Evolutionary conservation across 2,113 vertebrate species (phyloP), one percentile per base, ranked within the genome.

Genomic region (Andinoacara biseriatus): DNA sequence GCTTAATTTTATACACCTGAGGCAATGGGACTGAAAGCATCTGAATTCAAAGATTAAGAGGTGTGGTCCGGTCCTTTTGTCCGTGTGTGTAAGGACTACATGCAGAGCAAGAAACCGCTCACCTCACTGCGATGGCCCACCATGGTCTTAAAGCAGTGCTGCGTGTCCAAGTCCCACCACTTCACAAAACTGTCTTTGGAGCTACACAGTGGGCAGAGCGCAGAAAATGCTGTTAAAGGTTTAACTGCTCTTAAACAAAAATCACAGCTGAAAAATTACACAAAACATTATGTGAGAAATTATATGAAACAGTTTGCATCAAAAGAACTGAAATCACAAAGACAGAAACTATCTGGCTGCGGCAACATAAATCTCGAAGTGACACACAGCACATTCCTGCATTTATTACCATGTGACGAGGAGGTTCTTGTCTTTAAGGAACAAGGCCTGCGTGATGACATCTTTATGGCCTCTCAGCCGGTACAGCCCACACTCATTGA

Each of bases 131-230:
- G 96, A 88, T 99, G 98, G 77, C 97, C 98, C 90, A 98, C 96
- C 92, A 99, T 94, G 22, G 98, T 99, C 94, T 97, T 98, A 92
- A 99, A 99, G 93, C 98, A 99, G 90, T 99, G 98, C 85, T 99
- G 98, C 0, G 97, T 98, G 81, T 97, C 97, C 91, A 99, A 92
- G 81, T 99, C 97, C 98, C 98, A 99, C 98, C 98, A 99, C 89
- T 99, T 99, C 87, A 99, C 97, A 93, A 97, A 87, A 0, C 96
- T 97, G 93, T 99, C 98, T 90, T 99, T 99, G 52, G 97, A 97
- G 58, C 98, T 99, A 89, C 1, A 86, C 86, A 14, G 33, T 3
- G 57, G 17, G 20, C 29, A 85, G 8, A 80, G 15, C 5, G 57
- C 38, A 79, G 40, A 76, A 56, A 54, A 49, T 17, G 14, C 46